Base-by-base conservation (phyloP, 2,888 invertebrate species). In the Volucella inflata region DNA sequence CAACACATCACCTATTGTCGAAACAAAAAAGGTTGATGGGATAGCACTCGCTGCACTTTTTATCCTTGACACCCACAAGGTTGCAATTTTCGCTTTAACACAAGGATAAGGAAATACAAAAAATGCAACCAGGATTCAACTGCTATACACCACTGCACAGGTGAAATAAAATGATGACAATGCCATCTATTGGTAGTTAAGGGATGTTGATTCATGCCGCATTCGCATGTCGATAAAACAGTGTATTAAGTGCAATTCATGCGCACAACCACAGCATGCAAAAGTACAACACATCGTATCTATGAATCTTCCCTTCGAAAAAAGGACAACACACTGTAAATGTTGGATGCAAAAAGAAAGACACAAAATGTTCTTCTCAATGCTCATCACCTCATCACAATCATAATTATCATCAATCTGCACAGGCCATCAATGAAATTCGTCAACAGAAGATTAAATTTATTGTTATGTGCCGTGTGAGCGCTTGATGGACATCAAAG, bases 381-480 rank as follows among this genome's bases (percentile, higher is more conserved):
- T 75, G 68, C 60, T 80, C 65, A 70, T 84, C 84, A 84, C 84
- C 71, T 71, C 84, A 80, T 84, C 64, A 79, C 62, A 70, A 79
- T 79, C 59, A 79, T 70, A 68, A 84, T 84, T 84, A 72, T 57
- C 77, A 48, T 77, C 77, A 72, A 30, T 77, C 62, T 75, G 70
- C 79, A 84, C 74, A 79, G 74, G 74, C 72, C 78, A 74, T 84
- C 75, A 85, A 76, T 71, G 80, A 79, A 76, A 85, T 85, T 81
- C 81, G 85, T 81, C 81, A 77, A 85, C 85, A 81, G 85, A 68
- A 71, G 72, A 85, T 85, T 85, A 77, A 72, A 85, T 85, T 85
- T 85, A 85, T 81, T 71, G 72, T 76, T 79, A 71, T 75, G 59
- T 68, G 67, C 65, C 53, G 50, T 84, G 84, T 30, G 30, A 30